Evolutionary conservation across 2,888 invertebrate species (phyloP).

Genomic region (Drosophila meridiana): DNA sequence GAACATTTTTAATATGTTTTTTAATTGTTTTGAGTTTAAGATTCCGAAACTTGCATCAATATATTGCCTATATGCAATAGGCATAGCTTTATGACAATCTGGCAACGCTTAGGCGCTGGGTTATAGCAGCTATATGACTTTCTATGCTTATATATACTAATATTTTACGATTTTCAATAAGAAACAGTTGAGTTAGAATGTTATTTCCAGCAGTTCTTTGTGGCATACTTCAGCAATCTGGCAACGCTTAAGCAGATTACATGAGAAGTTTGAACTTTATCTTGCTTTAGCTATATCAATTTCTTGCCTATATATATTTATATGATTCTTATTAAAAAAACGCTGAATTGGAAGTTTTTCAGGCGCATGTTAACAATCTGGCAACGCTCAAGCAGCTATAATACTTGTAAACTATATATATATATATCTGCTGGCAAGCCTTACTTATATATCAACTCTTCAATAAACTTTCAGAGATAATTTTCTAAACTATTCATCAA

Average conservation of each 20-base stretch:
- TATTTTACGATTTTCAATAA: background rate
- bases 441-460: background rate
- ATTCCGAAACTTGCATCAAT: background rate
- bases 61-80: background rate
- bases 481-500: background rate
- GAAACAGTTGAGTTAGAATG: background rate
- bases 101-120: background rate
- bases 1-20: no score
- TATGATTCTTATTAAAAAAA: background rate
- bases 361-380: background rate
- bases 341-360: background rate
- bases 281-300: background rate
- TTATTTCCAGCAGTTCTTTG: background rate
- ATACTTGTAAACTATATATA: background rate
- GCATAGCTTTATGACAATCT: background rate
- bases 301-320: background rate
- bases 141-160: background rate
- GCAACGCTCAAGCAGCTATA: background rate
- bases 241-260: background rate
- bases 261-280: background rate
- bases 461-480: no score
- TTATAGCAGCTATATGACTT: background rate
- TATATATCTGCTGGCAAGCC: background rate
- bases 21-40: background rate
- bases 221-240: background rate